A percentile compares a stretch with the other conserved stretches of the same genome.
Evolutionary conservation across 2,113 vertebrate genomes (phyloP).

Genomic region (Chrysemys picta): DNA sequence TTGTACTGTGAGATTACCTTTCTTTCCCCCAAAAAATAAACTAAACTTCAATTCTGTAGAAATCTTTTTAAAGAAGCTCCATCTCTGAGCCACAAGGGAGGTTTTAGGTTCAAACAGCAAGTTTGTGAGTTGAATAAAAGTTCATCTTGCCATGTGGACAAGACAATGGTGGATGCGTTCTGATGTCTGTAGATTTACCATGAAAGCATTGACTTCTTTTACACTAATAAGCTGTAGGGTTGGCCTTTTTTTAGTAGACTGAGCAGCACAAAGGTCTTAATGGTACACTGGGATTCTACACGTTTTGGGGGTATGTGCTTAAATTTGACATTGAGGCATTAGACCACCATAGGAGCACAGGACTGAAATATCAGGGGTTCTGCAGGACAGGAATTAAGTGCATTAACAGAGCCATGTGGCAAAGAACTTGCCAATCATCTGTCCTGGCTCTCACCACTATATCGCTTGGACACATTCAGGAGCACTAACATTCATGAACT

Average conservation of each 20-base stretch:
- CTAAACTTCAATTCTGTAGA: conserved; percentile 25
- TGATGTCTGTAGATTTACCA: accelerated
- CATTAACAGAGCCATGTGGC: background rate
- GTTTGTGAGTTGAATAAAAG: background rate
- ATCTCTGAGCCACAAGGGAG: background rate
- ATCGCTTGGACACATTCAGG: background rate
- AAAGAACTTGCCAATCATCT: background rate
- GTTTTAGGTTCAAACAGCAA: background rate
- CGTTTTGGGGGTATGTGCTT: background rate
- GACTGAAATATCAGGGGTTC: background rate
- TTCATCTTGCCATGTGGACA: background rate
- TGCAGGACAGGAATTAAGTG: background rate
- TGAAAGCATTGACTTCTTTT: background rate
- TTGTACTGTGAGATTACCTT: background rate
- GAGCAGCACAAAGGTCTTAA: background rate
- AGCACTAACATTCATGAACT: background rate
- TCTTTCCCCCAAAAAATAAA: background rate
- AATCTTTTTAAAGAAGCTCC: background rate
- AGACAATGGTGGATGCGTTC: background rate
- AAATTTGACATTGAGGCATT: background rate
- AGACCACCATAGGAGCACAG: background rate
- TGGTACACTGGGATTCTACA: background rate
- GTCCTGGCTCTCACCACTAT: background rate
- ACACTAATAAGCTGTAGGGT: background rate
- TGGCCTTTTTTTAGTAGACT: background rate